A percentile compares a stretch with the other conserved stretches of the same genome.
Conservation (phyloP, 2,113 vertebrate species). For the Choloepus hoffmanni region DNA sequence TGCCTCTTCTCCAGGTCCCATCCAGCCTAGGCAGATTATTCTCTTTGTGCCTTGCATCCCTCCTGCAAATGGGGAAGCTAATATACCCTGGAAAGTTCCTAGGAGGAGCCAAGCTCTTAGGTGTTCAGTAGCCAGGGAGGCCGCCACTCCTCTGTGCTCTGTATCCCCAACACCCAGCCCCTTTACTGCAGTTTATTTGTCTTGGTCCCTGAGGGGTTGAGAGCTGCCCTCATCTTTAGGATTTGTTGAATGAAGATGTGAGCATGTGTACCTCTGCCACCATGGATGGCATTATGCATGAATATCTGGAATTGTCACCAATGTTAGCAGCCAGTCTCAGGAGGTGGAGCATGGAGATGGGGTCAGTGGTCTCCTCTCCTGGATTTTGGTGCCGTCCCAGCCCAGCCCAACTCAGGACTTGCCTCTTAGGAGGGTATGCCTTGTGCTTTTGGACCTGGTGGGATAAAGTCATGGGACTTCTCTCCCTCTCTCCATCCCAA, state of each 20-base stretch:
- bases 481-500: not conserved
- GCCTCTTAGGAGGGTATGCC: not conserved
- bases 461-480: not conserved
- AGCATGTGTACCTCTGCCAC: not conserved
- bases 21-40: not conserved
- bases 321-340: not conserved
- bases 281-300: not conserved
- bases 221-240: not conserved
- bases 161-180: not conserved
- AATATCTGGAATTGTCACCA: not conserved
- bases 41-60: not conserved
- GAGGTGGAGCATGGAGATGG: not conserved
- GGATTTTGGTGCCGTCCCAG: not conserved
- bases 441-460: not conserved
- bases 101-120: not conserved
- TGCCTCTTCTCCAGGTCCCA: not conserved
- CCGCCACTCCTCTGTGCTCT: not conserved
- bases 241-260: not conserved
- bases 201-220: not conserved
- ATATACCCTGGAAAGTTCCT: not conserved
- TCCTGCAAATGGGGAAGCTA: not conserved
- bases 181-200: not conserved
- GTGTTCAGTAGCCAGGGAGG: not conserved
- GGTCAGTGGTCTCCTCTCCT: not conserved
- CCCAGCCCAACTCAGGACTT: not conserved